A percentile compares a stretch with the other conserved stretches of the same genome.
phyloP scores from a whole-genome alignment of 2,797 vertebrate species.

The Nannoperca australis region DNA sequence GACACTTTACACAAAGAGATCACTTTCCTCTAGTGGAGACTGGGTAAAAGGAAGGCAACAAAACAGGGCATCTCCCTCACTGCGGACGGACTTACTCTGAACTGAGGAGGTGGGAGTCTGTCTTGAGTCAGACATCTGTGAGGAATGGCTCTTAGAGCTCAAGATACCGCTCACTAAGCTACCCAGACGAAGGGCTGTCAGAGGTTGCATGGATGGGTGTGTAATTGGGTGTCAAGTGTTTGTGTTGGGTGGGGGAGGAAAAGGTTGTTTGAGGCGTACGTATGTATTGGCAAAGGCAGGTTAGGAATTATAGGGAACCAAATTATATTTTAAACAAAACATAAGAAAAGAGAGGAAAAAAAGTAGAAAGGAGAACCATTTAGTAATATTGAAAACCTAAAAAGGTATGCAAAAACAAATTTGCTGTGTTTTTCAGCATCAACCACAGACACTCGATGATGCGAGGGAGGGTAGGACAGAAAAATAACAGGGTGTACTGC shows the following conservation, averaged over 20 bases:
- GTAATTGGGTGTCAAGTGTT: constrained; percentile 33
- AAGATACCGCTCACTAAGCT: constrained; percentile 82
- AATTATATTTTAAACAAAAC: constrained; percentile 44
- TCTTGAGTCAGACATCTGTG: constrained; percentile 84
- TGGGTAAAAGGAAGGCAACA: constrained; percentile 28
- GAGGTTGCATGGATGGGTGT: constrained; percentile 43
- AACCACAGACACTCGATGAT: constrained; percentile 23
- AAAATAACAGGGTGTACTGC: constrained; percentile 32
- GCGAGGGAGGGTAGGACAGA: constrained; percentile 16
- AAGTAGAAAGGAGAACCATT: constrained; percentile 29
- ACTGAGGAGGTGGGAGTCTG: constrained; percentile 83
- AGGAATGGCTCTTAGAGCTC: constrained; percentile 81
- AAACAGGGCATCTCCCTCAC: constrained; percentile 49
- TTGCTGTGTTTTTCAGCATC: constrained; percentile 8
- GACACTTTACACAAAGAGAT: constrained; percentile 42
- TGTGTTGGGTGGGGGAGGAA: constrained; percentile 25
- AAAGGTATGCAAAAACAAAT: neutral
- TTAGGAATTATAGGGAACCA: constrained; percentile 14
- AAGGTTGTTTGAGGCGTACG: constrained; percentile 13
- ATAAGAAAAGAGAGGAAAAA: constrained; percentile 43
- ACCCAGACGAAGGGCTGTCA: constrained; percentile 77
- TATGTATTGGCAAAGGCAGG: constrained; percentile 32
- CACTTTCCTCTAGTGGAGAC: constrained; percentile 40
- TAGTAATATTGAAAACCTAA: constrained; percentile 40
- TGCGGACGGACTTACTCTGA: constrained; percentile 82